Percentiles rank a stretch among this genome's conserved stretches.
phyloP scores from a whole-genome alignment of 2,888 invertebrate species.

The Bibio marci region DNA sequence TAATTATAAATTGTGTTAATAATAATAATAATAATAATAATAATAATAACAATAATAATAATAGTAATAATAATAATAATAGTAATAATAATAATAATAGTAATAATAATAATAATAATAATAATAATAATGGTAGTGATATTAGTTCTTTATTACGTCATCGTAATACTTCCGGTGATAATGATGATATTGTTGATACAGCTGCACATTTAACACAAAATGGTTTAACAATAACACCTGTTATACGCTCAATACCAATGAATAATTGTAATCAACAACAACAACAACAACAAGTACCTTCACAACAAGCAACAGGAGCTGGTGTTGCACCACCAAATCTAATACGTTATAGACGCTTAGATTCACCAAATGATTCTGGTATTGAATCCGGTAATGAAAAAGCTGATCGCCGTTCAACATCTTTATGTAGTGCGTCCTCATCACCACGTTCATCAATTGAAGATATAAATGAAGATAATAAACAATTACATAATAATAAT shows the following conservation, averaged over 20 bases:
- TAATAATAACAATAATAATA: conserved; percentile 28
- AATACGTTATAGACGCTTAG: conserved; percentile 64
- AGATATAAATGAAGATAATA: conserved; percentile 47
- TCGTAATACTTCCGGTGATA: conserved; percentile 35
- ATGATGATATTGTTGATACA: conserved; percentile 39
- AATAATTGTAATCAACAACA: neutral
- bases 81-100: too few species aligned
- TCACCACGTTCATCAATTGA: conserved; percentile 70
- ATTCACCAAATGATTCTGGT: conserved; percentile 84
- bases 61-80: conserved; percentile 29
- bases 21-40: too few species aligned
- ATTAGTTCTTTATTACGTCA: too few species aligned
- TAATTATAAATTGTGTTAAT: too few species aligned
- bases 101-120: too few species aligned
- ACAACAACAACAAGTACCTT: conserved; percentile 2
- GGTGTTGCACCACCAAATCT: conserved; percentile 19
- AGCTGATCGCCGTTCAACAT: conserved; percentile 51
- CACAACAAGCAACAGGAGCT: conserved; percentile 5
- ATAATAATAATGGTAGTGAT: too few species aligned
- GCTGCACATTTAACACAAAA: conserved; percentile 52
- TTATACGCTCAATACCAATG: conserved; percentile 27
- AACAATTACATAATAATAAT: too few species aligned
- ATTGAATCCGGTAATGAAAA: conserved; percentile 87
- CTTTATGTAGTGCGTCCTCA: conserved; percentile 50
- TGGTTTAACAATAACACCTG: conserved; percentile 56